phyloP scores from a whole-genome alignment of 2,888 invertebrate species.

The Lithodes maja region DNA sequence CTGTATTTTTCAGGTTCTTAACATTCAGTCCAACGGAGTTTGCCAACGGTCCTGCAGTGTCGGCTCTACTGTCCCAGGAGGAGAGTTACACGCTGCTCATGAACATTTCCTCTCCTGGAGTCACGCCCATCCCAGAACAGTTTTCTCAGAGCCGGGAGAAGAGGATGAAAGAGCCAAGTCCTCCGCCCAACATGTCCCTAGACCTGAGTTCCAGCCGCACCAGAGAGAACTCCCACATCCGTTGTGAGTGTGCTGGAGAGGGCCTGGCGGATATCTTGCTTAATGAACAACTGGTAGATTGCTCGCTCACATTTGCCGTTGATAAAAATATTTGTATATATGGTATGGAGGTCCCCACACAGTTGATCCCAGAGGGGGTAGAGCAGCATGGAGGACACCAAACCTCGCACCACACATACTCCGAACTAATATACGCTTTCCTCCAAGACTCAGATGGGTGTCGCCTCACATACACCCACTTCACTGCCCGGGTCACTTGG shows the following conservation, averaged over 20 bases:
- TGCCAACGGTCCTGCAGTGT: conserved; percentile 87
- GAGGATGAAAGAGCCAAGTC: conserved; percentile 32
- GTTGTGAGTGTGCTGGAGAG: conserved; percentile 45
- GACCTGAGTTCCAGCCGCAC: background rate
- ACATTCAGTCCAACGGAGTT: conserved; percentile 88
- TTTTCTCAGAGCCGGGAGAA: conserved; percentile 47
- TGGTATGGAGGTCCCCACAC: conserved; percentile 80
- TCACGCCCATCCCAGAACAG: conserved; percentile 67
- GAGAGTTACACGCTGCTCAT: conserved; percentile 88
- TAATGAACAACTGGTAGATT: conserved; percentile 79
- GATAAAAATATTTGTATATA: conserved; percentile 86
- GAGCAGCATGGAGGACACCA: conserved; percentile 2
- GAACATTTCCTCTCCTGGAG: conserved; percentile 84
- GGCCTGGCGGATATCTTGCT: conserved; percentile 36
- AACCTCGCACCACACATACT: conserved; percentile 76
- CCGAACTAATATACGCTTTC: conserved; percentile 87
- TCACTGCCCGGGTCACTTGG: conserved; percentile 85
- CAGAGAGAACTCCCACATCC: conserved; percentile 19
- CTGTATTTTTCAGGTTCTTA: conserved; percentile 76
- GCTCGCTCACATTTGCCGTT: conserved; percentile 86
- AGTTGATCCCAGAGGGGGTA: conserved; percentile 56
- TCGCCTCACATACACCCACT: conserved; percentile 87
- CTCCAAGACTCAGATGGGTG: conserved; percentile 87
- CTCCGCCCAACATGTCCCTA: conserved; percentile 19
- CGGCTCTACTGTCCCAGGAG: conserved; percentile 82